Base-by-base conservation (phyloP, 2,797 vertebrate species). In the Sibirionetta formosa region DNA sequence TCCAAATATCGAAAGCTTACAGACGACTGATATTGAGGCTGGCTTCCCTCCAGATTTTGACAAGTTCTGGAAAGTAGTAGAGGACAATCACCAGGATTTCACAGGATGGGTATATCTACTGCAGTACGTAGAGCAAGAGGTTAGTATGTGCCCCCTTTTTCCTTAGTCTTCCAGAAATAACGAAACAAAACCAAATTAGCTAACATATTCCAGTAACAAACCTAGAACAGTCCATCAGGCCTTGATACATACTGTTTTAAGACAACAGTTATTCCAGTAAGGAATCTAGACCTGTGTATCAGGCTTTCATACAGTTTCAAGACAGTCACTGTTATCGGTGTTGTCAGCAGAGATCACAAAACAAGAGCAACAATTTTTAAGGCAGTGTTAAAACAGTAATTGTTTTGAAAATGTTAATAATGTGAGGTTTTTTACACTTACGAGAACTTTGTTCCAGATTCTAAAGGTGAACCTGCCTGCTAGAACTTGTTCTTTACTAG, bases 61-160 rank as follows among this genome's bases (percentile, higher is more conserved):
- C 58, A 99, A 98, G 91, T 99, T 99, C 90, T 99, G 98, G 94
- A 99, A 99, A 96, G 99, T 98, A 4, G 99, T 99, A 53, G 98
- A 99, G 91, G 99, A 99, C 33, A 99, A 99, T 94, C 99, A 99
- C 22, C 99, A 99, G 94, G 99, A 99, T 97, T 99, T 99, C 98
- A 99, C 99, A 24, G 99, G 98, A 57, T 99, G 99, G 99, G 99
- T 99, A 11, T 99, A 99, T 96, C 98, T 99, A 13, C 98, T 99
- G 91, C 99, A 99, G 93, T 99, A 99, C 64, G 99, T 99, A 33
- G 99, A 99, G 96, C 99, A 99, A 97, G 99, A 99, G 99, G 99
- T 99, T 77, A 98, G 98, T 97, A 68, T 36, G 4, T 65, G n/a
- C 4, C 16, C 61, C 20, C 46, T 27, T 40, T 14, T 15, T 75